phyloP scores from a whole-genome alignment of 2,113 vertebrate species.

The Corythornis vintsioides region DNA sequence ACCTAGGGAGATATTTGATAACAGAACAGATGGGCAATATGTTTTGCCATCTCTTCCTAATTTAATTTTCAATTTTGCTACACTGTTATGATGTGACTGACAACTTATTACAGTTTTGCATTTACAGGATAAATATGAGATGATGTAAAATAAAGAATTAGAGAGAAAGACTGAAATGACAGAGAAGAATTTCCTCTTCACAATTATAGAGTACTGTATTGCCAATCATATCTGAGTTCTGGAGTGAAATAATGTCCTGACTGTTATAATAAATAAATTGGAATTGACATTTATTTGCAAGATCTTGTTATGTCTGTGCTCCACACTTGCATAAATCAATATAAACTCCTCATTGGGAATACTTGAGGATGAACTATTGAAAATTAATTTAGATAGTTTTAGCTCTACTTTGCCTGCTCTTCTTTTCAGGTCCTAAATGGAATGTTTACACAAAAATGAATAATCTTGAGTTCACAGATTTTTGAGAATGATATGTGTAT shows the following conservation, averaged over 20 bases:
- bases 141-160: constrained; percentile 30
- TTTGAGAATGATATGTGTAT: background rate
- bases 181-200: background rate
- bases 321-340: background rate
- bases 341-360: background rate
- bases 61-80: constrained; percentile 44
- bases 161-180: background rate
- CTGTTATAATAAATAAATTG: background rate
- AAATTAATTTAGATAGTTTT: background rate
- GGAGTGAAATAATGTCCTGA: background rate
- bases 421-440: background rate
- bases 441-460: background rate
- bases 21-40: constrained; percentile 29
- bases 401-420: background rate
- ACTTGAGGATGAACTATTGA: background rate
- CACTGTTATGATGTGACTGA: background rate
- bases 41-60: constrained; percentile 16
- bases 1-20: constrained; percentile 66
- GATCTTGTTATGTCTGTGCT: background rate
- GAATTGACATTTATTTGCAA: background rate
- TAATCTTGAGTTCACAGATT: background rate
- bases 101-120: background rate
- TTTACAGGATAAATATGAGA: background rate
- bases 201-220: background rate
- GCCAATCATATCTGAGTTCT: background rate